Evolutionary conservation across 1,140 invertebrate species (phyloP).

Genomic region (Varroa destructor): DNA sequence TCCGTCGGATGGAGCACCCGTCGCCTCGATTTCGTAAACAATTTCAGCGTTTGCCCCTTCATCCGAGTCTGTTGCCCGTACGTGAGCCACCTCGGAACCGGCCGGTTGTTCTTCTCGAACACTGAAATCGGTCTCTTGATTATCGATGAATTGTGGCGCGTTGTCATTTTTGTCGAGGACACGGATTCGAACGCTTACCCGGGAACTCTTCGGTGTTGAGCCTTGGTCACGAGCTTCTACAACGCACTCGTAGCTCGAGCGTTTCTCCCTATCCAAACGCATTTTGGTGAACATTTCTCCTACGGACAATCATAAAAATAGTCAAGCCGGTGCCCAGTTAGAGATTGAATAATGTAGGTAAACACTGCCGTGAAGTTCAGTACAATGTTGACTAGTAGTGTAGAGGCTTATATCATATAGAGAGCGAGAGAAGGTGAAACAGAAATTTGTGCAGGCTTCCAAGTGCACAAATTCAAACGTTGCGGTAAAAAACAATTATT

Average conservation of each 20-base stretch:
- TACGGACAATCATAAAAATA: slow-evolving; percentile 40
- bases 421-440: no score
- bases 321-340: neutral
- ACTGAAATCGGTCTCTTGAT: slow-evolving; percentile 67
- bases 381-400: no score
- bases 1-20: slow-evolving; percentile 49
- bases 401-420: no score
- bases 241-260: slow-evolving; percentile 60
- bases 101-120: slow-evolving; percentile 72
- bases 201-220: slow-evolving; percentile 54
- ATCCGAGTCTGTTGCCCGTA: slow-evolving; percentile 72
- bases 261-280: slow-evolving; percentile 65
- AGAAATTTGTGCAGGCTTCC: no score
- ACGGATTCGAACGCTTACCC: slow-evolving; percentile 51
- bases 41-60: slow-evolving; percentile 72
- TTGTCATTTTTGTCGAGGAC: slow-evolving; percentile 79
- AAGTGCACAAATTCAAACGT: no score
- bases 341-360: slow-evolving; percentile 1
- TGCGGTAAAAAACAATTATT: no score
- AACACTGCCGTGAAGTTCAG: neutral
- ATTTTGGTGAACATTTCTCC: slow-evolving; percentile 69
- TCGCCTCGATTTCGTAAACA: slow-evolving; percentile 59
- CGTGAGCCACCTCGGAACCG: slow-evolving; percentile 65
- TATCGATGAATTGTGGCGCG: slow-evolving; percentile 69
- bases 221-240: slow-evolving; percentile 75